Evolutionary conservation across 2,797 vertebrate species (phyloP), one percentile per base, ranked within the genome.

Genomic region (Tangara arthus): DNA sequence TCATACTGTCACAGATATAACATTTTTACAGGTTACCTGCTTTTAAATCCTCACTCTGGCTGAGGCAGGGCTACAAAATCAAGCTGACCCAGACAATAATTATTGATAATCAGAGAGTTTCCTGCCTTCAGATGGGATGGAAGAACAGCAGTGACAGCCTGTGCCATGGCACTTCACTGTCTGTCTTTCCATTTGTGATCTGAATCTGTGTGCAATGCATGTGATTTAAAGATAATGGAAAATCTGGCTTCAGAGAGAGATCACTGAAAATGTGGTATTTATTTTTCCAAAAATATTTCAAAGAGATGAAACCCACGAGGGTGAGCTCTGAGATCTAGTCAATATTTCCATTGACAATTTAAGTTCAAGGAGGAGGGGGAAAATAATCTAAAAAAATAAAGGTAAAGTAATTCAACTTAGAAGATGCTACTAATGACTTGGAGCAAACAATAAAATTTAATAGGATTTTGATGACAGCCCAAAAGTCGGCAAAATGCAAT

Each of bases 301-400:
- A 34, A 82, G 34, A 63, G 18, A 44, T 81, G 57, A 89, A 84
- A 68, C 8, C 37, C 37, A 21, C 1, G 12, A 77, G 15, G 12
- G 32, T 37, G 49, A 83, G 41, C 27, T 24, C 42, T 78, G 37
- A 75, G 22, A 35, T 39, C 23, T 28, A 73, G 26, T 12, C 56
- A 52, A 18, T 35, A 60, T 19, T 52, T 61, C 46, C 50, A 69
- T 1, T 65, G 66, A 72, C 39, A 66, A 52, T 66, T 72, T 30
- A 57, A 60, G 18, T 42, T 77, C 0, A 0, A 19, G 15, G 6
- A 71, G 11, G 4, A 10, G 0, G 4, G 4, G 9, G 0, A 26
- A 53, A 72, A n/a, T 15, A 21, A 53, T 32, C 16, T 22, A 26
- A 81, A 71, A 70, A 82, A 69, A 24, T 10, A 69, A 61, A 72